These are phyloP conservation scores for Mnemiopsis leidyi DNA, from an alignment of 37 sponge, comb jelly and placozoan species.

Conservation along the genomic window DNA sequence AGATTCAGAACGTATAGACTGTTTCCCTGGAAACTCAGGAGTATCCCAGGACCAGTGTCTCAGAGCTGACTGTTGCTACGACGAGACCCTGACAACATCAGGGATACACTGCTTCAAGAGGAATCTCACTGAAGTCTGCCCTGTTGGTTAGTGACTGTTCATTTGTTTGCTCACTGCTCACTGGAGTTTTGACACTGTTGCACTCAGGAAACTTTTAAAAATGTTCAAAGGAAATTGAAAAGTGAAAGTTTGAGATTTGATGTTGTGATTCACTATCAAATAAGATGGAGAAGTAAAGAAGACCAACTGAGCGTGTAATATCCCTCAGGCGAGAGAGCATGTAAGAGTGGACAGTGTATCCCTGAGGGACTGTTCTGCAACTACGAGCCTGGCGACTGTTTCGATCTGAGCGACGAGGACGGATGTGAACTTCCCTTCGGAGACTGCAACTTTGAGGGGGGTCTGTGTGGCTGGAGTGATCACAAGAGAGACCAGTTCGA, in stretches of 20 bases:
- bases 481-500: conserved; percentile 55
- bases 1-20: not conserved
- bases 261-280: too few species aligned
- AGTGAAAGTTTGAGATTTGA: not conserved
- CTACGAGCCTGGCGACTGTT: conserved; percentile 38
- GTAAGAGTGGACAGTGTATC: conserved; percentile 56
- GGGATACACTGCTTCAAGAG: conserved; percentile 66
- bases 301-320: too few species aligned
- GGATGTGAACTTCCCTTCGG: conserved; percentile 32
- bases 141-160: conserved; percentile 16
- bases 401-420: conserved; percentile 19
- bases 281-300: too few species aligned
- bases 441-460: conserved; percentile 67
- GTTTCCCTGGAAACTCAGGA: conserved; percentile 56
- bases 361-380: conserved; percentile 27
- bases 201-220: too few species aligned
- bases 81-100: conserved; percentile 40
- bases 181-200: too few species aligned
- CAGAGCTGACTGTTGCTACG: conserved; percentile 60
- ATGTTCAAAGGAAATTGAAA: not conserved
- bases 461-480: conserved; percentile 64
- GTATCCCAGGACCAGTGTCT: conserved; percentile 49
- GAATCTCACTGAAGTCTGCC: conserved; percentile 62
- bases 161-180: too few species aligned
- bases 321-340: conserved; percentile 26